Evolutionary conservation across 2,797 vertebrate genomes (phyloP), one percentile per base, ranked within the genome.

Genomic region (Anguilla megastoma): DNA sequence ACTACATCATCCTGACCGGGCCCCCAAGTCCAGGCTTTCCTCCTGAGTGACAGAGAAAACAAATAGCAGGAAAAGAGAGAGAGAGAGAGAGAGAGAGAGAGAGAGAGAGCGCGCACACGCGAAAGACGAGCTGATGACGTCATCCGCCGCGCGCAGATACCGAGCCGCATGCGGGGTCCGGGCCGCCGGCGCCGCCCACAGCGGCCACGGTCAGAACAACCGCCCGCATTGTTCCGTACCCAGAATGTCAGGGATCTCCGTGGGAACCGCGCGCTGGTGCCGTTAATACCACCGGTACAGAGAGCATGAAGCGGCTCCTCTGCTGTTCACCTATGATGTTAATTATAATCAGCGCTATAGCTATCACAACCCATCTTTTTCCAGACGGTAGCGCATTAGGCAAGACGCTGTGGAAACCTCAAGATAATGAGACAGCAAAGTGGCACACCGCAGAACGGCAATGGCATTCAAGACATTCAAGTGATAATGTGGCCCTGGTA

Each of bases 11-110:
- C 83, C 90, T 93, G 90, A 92, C 91, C 88, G 88, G 56, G 74
- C 52, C 58, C 36, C 4, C 74, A 80, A 84, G 91, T 58, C 89
- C 92, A 92, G 89, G 93, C 92, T 93, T 92, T 90, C 92, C 92
- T 89, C 88, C 85, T 89, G 92, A 92, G 90, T 91, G 91, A 93
- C 92, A 91, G 93, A 89, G 92, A 94, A 94, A 96, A 94, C 94
- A 95, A 93, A 94, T 92, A 93, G 88, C 21, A 82, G 89, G 88
- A 79, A 88, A 85, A 52, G 16, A 76, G 71, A 88, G 69, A 45
- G 0, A 48, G 33, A n/a, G 5, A 85, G 80, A 56, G 63, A 60
- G 50, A 66, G 58, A 56, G 54, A 56, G 54, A 56, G 54, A 56
- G 54, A 50, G 79, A 66, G 33, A 45, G 56, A 79, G 69, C 50